phyloP scores from a whole-genome alignment of 2,888 invertebrate species.

The Cerceris ruficornis region DNA sequence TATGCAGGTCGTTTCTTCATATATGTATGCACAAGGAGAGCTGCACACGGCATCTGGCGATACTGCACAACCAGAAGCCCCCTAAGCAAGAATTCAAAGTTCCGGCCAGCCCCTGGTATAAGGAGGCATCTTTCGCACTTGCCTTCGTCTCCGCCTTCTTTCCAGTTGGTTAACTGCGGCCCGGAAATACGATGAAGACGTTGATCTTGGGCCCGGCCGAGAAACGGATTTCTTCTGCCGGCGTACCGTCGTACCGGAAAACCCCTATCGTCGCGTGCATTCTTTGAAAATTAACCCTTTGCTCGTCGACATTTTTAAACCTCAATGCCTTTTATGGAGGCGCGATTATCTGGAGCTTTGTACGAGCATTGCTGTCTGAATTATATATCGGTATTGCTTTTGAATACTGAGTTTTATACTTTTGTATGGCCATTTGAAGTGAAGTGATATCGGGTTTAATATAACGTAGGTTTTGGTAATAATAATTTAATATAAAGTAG shows the following conservation, averaged over 20 bases:
- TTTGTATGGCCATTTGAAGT: no score
- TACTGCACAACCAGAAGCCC: constrained; percentile 40
- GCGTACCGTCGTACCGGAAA: constrained; percentile 7
- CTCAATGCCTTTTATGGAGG: neutral
- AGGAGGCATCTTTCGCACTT: constrained; percentile 44
- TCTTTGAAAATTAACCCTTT: constrained; percentile 21
- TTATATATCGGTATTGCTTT: no score
- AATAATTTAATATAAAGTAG: no score
- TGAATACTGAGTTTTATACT: no score
- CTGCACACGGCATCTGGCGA: constrained; percentile 16
- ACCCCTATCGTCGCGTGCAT: constrained; percentile 5
- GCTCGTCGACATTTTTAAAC: neutral
- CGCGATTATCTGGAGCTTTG: neutral
- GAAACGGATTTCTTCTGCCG: constrained; percentile 31
- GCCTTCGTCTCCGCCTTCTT: constrained; percentile 43
- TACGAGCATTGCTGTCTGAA: neutral
- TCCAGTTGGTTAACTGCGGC: constrained; percentile 56
- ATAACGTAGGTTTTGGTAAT: no score
- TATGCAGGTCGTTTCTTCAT: constrained; percentile 17
- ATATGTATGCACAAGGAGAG: constrained; percentile 6
- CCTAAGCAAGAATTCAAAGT: constrained; percentile 61
- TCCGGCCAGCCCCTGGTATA: constrained; percentile 41
- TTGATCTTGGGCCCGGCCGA: constrained; percentile 23
- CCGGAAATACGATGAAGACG: constrained; percentile 52
- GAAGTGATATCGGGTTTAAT: no score